Evolutionary conservation across 2,888 invertebrate species (phyloP), one percentile per base, ranked within the genome.

Genomic region (Drosophila cognata): DNA sequence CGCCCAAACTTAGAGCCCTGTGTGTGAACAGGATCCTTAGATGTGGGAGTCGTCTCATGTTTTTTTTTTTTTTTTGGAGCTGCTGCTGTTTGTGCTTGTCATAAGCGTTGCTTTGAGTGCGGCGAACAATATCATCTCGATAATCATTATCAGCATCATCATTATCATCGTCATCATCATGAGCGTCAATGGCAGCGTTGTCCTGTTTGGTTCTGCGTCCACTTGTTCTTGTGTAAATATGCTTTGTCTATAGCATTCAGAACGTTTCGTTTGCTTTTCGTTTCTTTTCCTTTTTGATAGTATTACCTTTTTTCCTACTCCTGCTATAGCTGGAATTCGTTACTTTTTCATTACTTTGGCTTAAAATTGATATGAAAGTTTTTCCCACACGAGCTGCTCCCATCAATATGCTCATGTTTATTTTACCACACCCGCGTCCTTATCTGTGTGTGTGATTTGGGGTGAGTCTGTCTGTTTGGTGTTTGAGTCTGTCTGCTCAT

Each of bases 341-440:
- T 85, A 88, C 87, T 84, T 79, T 88, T 82, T 90, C 90, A 81
- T 77, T 86, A 83, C 88, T 84, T 84, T 82, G 81, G 79, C 77
- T 81, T 82, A 87, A 89, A 90, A 90, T 91, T 91, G 87, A 90
- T 88, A 91, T 90, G 86, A 91, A 89, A 91, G 80, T 90, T 85
- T 89, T 77, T 72, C 89, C 64, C 52, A 58, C 67, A 69, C 63
- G 68, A 75, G 78, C 77, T 74, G 72, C 81, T 74, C 67, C 86
- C 88, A 89, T 84, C 90, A 84, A 84, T 84, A 84, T 84, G 78
- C 79, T 84, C 81, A 75, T 89, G 90, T 89, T 91, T 88, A 79
- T 74, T 91, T 81, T 90, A 66, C 76, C 86, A 77, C 71, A 71
- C 68, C 52, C 56, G 21, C 29, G 18, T 21, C 13, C 28, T 13